Base-by-base conservation (phyloP, 2,797 vertebrate genomes). In the Arnoldichthys spilopterus region DNA sequence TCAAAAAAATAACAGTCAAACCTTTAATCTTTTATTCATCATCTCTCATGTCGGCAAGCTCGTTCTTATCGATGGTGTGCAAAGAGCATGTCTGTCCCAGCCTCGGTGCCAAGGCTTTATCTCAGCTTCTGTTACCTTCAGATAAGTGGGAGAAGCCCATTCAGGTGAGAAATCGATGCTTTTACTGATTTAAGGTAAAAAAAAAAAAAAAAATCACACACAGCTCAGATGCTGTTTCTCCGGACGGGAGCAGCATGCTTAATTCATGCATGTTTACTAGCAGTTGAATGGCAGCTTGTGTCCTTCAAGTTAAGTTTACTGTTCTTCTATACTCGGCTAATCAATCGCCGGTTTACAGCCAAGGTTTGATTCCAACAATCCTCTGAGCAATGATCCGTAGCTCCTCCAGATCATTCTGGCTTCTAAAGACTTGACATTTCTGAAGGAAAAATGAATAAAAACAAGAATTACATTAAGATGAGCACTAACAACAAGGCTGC, bases 1-100 rank as follows among this genome's bases (percentile, higher is more conserved):
- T 62, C 58, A 62, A 9, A 51, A 51, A 49, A 71, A 77, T 71
- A n/a, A n/a, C 58, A n/a, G 24, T 47, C 58, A 18, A 53, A 71
- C 69, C 72, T 80, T 64, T 43, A 61, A 75, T 74, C 72, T 77
- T 64, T 61, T n/a, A 72, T 76, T 56, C 37, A 67, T 80, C 61
- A 62, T 73, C 43, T 72, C 59, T 66, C 47, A 61, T 68, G 76
- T 75, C 66, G 53, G 59, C 18, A 45, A 58, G 47, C 53, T 43
- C 53, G 40, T 49, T 63, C 70, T 83, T 83, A 83, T 83, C 78
- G 9, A 68, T 63, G 63, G 47, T 67, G 63, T 59, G 47, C 63
- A 51, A 56, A 58, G 67, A 74, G 69, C 34, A 16, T 72, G 58
- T 54, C 45, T 67, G 32, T 24, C 47, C 54, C 34, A 28, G 43